Percentiles rank a stretch among this genome's conserved stretches.
Conservation (phyloP, 2,888 invertebrate genomes). For the Amblyjoppa fuscipennis region DNA sequence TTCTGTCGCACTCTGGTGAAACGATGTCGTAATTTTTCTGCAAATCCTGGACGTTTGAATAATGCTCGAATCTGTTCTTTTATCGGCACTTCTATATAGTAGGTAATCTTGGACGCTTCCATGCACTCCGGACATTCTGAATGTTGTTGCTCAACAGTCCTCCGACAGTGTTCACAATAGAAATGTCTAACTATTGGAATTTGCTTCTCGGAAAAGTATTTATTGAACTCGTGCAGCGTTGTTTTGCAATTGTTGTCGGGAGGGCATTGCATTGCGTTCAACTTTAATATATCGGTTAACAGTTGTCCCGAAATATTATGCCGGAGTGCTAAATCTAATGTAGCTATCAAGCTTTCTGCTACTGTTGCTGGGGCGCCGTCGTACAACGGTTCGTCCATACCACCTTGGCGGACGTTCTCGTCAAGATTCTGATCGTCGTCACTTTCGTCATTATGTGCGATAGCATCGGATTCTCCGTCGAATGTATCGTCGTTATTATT, state of each 20-base stretch:
- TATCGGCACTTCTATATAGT: no score
- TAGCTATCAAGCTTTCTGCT: slow-evolving; percentile 34
- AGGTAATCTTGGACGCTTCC: no score
- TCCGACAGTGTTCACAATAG: slow-evolving; percentile 56
- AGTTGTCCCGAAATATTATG: slow-evolving; percentile 17
- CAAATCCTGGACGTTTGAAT: slow-evolving; percentile 40
- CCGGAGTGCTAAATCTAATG: slow-evolving; percentile 9
- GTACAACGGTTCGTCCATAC: slow-evolving; percentile 16
- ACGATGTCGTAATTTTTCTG: slow-evolving; percentile 22
- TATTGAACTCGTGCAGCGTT: slow-evolving; percentile 56
- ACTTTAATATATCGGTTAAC: slow-evolving; percentile 22
- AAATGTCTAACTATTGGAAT: slow-evolving; percentile 57
- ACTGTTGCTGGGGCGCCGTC: slow-evolving; percentile 38
- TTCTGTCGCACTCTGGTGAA: neutral
- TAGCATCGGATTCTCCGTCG: neutral
- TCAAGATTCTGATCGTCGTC: slow-evolving; percentile 2
- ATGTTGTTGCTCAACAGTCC: slow-evolving; percentile 23
- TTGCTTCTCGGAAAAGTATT: slow-evolving; percentile 43
- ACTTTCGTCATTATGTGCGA: neutral
- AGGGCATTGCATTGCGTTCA: slow-evolving; percentile 54
- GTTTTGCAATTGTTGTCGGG: slow-evolving; percentile 55
- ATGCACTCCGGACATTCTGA: slow-evolving; percentile 40
- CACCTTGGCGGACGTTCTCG: neutral
- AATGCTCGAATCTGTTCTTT: no score
- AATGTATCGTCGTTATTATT: neutral